Evolutionary conservation across 2,113 vertebrate genomes (phyloP), one percentile per base, ranked within the genome.

Genomic region (Alectura lathami): DNA sequence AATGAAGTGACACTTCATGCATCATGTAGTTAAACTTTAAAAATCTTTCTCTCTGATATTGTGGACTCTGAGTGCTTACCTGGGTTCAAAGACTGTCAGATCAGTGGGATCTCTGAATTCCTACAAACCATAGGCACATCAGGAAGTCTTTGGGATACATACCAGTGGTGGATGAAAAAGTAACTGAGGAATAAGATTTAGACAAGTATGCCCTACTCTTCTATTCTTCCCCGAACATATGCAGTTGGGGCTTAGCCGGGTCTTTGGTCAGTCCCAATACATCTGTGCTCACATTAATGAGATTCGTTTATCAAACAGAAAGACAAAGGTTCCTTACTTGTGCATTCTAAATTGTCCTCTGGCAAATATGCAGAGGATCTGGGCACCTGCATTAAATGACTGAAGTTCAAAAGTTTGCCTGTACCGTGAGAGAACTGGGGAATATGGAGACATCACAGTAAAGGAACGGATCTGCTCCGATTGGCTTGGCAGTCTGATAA

Each of bases 141-240:
- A 42, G 36, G 32, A 86, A 74, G n/a, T 38, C 22, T 0, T 0
- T 1, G 0, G 47, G 30, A 57, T 56, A 10, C 11, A 16, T 62
- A 38, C 6, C 10, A 62, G 24, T 40, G 30, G 23, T 34, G 20
- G 18, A 13, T 47, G 20, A 79, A 89, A 86, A 87, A 54, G 6
- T 67, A 84, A 67, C 17, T 2, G 18, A 67, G 60, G 24, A 86
- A 80, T 34, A 77, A 60, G 34, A 54, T 72, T 63, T 78, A 74
- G 17, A 5, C 64, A 54, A 62, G 4, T 53, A 74, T 59, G 15
- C 45, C 13, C 15, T 57, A 13, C 6, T 36, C 29, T 70, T 67
- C 66, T 67, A 26, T 50, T 67, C 11, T 86, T 92, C 29, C 22
- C 15, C 42, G 63, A 38, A 24, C 6, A 30, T 54, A 11, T 93